These are phyloP conservation scores for Matsumyia berberina DNA, from an alignment of 2,888 invertebrate species.

Conservation along the genomic window DNA sequence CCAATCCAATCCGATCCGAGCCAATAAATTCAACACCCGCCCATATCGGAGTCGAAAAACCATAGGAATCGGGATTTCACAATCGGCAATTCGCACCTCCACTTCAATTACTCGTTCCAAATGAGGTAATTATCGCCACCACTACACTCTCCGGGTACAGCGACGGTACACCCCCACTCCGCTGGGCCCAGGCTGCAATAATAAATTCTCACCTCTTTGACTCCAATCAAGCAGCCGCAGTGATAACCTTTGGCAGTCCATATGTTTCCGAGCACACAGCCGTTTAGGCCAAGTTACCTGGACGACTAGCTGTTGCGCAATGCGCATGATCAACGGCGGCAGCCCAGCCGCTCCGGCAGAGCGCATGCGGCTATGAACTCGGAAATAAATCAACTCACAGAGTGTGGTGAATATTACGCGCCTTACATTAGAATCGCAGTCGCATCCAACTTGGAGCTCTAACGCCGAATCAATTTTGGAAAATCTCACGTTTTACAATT, in stretches of 20 bases:
- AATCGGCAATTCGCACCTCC: slow-evolving; percentile 75
- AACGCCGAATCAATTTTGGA: slow-evolving; percentile 66
- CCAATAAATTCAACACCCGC: slow-evolving; percentile 65
- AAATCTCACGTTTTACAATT: slow-evolving; percentile 75
- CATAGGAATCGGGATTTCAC: slow-evolving; percentile 66
- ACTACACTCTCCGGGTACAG: slow-evolving; percentile 21
- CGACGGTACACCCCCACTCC: slow-evolving; percentile 9
- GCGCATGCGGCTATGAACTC: slow-evolving; percentile 45
- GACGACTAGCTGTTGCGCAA: slow-evolving; percentile 59
- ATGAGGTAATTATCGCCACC: slow-evolving; percentile 75
- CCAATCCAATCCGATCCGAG: slow-evolving; percentile 1
- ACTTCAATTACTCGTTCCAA: slow-evolving; percentile 75
- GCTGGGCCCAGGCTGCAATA: slow-evolving; percentile 48
- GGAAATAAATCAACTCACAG: slow-evolving; percentile 70
- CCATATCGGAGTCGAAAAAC: slow-evolving; percentile 64
- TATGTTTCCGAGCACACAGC: slow-evolving; percentile 61
- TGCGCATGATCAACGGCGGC: slow-evolving; percentile 69
- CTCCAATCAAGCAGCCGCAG: slow-evolving; percentile 74
- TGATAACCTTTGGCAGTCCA: slow-evolving; percentile 73
- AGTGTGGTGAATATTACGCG: slow-evolving; percentile 63
- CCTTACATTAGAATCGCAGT: slow-evolving; percentile 62
- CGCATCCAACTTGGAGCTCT: slow-evolving; percentile 55
- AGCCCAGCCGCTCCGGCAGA: slow-evolving; percentile 11
- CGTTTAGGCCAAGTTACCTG: slow-evolving; percentile 56
- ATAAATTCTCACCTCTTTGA: slow-evolving; percentile 76